phyloP scores from a whole-genome alignment of 2,113 vertebrate genomes.

The Bubo scandiacus region DNA sequence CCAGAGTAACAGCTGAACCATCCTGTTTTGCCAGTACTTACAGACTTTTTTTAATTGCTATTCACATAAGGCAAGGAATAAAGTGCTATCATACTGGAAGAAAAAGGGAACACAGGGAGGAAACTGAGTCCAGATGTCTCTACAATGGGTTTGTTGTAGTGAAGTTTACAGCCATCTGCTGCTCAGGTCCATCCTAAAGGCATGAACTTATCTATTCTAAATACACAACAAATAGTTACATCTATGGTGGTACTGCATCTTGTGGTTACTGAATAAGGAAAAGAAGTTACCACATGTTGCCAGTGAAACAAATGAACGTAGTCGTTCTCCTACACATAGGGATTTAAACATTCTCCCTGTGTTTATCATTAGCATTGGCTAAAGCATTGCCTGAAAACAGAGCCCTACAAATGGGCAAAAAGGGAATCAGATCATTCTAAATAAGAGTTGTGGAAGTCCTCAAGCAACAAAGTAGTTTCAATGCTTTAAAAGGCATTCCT shows the following conservation, averaged over 20 bases:
- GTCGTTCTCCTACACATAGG: not conserved
- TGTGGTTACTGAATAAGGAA: not conserved
- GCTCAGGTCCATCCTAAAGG: not conserved
- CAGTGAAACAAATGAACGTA: not conserved
- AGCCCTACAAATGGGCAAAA: not conserved
- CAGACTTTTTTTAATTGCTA: not conserved
- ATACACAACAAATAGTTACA: not conserved
- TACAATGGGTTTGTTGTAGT: not conserved
- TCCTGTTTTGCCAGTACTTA: not conserved
- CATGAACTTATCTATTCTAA: not conserved
- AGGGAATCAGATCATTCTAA: not conserved
- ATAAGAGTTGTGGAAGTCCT: not conserved
- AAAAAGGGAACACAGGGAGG: not conserved
- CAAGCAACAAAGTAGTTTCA: not conserved
- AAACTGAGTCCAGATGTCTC: not conserved
- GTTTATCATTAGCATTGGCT: not conserved
- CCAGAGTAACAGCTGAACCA: not conserved
- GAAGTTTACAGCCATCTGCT: not conserved
- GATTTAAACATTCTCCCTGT: not conserved
- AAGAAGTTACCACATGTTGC: not conserved
- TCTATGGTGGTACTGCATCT: not conserved
- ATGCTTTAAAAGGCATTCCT: not conserved
- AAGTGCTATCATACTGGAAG: not conserved
- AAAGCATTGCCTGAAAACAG: not conserved
- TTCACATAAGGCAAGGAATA: not conserved